Evolutionary conservation across 1,140 invertebrate genomes (phyloP).

Genomic region (Solenopsis invicta): DNA sequence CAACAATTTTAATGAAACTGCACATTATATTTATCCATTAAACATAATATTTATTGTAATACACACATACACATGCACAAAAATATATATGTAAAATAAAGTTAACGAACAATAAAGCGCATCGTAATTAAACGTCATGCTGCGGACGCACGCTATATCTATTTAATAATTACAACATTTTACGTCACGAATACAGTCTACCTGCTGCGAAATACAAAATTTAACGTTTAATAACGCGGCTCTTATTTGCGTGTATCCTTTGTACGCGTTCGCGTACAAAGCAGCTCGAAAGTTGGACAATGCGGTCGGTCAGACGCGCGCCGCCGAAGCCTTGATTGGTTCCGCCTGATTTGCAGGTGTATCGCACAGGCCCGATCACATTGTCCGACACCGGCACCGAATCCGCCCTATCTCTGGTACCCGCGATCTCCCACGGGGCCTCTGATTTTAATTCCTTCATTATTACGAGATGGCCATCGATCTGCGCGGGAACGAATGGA

Average conservation of each 20-base stretch:
- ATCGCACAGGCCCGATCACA: slow-evolving; percentile 17
- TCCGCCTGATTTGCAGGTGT: slow-evolving; percentile 12
- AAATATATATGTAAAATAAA: neutral
- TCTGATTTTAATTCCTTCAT: slow-evolving; percentile 47
- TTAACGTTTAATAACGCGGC: slow-evolving; percentile 17
- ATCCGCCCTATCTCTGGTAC: slow-evolving; percentile 14
- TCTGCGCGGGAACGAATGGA: neutral
- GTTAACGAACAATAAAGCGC: neutral
- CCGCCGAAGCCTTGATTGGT: slow-evolving; percentile 23
- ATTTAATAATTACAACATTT: slow-evolving; percentile 7
- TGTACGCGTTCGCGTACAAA: neutral
- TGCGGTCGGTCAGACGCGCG: neutral
- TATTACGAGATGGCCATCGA: slow-evolving; percentile 20
- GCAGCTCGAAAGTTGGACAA: slow-evolving; percentile 5
- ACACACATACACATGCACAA: neutral
- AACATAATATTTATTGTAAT: slow-evolving; percentile 19
- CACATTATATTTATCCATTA: slow-evolving; percentile 3
- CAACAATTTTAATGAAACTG: neutral
- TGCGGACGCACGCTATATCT: neutral
- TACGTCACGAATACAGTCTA: neutral
- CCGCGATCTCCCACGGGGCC: neutral
- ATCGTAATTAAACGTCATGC: neutral
- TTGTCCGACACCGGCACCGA: neutral
- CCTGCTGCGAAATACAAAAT: neutral
- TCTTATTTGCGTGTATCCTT: neutral